A percentile compares a stretch with the other conserved stretches of the same genome.
Conservation (phyloP, 64 coral and sea anemone genomes). For the Pachyseris speciosa region DNA sequence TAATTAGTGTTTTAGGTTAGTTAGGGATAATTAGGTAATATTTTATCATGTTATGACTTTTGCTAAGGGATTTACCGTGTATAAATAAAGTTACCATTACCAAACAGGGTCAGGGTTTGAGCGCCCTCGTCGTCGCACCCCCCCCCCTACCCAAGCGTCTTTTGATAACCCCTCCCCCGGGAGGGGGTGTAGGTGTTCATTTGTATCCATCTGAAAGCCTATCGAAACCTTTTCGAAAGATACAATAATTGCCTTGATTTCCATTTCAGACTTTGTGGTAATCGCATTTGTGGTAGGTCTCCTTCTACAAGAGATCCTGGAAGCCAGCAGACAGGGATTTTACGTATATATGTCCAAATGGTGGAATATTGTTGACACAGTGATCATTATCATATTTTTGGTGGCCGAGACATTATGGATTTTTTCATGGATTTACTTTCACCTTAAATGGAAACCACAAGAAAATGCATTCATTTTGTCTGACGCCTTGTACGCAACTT, state of each 20-base stretch:
- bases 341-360: conserved; percentile 39
- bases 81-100: no score
- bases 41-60: no score
- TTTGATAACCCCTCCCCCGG: not conserved
- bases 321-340: not conserved
- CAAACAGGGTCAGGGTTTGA: no score
- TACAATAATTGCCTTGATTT: not conserved
- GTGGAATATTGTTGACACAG: conserved; percentile 29
- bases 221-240: not conserved
- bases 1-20: no score
- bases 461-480: not conserved
- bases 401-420: not conserved
- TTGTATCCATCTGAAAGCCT: not conserved
- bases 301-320: not conserved
- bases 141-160: no score
- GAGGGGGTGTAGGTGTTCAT: no score
- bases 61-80: no score
- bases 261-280: not conserved
- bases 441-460: not conserved
- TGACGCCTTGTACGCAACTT: conserved; percentile 4
- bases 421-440: not conserved
- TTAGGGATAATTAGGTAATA: no score
- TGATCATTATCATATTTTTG: not conserved
- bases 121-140: no score
- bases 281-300: not conserved